Conservation (phyloP, 2,888 invertebrate genomes). For the Dysmachus trigonus region DNA sequence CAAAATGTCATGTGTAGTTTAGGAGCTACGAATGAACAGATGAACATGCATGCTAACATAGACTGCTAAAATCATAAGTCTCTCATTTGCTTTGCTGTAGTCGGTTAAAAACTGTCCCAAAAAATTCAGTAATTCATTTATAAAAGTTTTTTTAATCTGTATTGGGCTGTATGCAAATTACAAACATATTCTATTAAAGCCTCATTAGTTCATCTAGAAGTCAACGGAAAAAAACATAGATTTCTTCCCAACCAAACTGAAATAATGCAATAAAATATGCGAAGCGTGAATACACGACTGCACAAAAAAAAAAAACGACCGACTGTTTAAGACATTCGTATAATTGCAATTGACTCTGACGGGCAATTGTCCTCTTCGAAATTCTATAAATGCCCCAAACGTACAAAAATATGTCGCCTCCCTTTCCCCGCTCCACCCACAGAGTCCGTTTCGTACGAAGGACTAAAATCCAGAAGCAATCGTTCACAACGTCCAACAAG, state of each 20-base stretch:
- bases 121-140: too few relatives aligned
- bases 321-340: background rate
- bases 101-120: too few relatives aligned
- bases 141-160: too few relatives aligned
- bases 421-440: too few relatives aligned
- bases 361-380: background rate
- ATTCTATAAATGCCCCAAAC: background rate
- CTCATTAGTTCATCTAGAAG: background rate
- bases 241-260: background rate
- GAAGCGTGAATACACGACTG: background rate
- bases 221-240: background rate
- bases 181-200: too few relatives aligned
- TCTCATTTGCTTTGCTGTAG: too few relatives aligned
- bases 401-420: background rate
- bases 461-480: background rate
- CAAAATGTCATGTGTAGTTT: too few relatives aligned
- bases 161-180: too few relatives aligned
- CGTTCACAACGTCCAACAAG: background rate
- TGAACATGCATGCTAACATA: too few relatives aligned
- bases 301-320: background rate
- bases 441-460: background rate
- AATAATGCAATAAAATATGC: background rate
- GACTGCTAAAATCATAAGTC: too few relatives aligned
- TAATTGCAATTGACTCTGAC: background rate
- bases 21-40: too few relatives aligned